Evolutionary conservation across 1,140 invertebrate species (phyloP).

Genomic region (Drosophila varians): DNA sequence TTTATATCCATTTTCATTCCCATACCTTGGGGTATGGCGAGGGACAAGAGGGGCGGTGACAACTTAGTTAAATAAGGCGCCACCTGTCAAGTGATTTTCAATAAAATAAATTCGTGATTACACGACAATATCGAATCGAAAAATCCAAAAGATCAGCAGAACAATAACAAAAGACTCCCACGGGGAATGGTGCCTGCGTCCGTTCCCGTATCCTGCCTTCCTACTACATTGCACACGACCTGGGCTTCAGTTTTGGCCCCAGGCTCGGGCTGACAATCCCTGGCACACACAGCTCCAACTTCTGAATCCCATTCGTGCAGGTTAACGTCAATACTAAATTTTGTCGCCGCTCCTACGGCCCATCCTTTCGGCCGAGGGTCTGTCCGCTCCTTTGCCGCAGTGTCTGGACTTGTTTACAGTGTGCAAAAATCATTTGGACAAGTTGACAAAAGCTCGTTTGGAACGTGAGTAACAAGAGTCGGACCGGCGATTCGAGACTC

Average conservation of each 20-base stretch:
- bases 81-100: constrained; percentile 83
- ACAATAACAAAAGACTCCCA: constrained; percentile 82
- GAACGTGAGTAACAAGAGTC: constrained; percentile 83
- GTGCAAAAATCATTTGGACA: constrained; percentile 83
- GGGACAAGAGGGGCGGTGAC: constrained; percentile 45
- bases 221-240: constrained; percentile 65
- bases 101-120: constrained; percentile 83
- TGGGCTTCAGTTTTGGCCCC: constrained; percentile 30
- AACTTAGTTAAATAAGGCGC: constrained; percentile 82
- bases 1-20: constrained; percentile 36
- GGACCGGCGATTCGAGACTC: constrained; percentile 20
- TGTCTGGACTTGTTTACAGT: constrained; percentile 79
- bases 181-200: constrained; percentile 49
- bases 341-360: constrained; percentile 39
- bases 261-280: constrained; percentile 60
- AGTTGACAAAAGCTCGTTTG: constrained; percentile 83
- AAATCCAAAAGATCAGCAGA: constrained; percentile 72
- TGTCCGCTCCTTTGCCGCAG: constrained; percentile 45
- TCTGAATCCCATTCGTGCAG: constrained; percentile 80
- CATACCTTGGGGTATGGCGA: constrained; percentile 1
- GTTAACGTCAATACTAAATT: constrained; percentile 76
- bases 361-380: constrained; percentile 1
- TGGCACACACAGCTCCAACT: constrained; percentile 49
- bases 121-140: constrained; percentile 77
- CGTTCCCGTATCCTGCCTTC: background rate